A percentile compares a stretch with the other conserved stretches of the same genome.
Conservation (phyloP, 2,797 vertebrate species). For the Euphonia xanthogaster region DNA sequence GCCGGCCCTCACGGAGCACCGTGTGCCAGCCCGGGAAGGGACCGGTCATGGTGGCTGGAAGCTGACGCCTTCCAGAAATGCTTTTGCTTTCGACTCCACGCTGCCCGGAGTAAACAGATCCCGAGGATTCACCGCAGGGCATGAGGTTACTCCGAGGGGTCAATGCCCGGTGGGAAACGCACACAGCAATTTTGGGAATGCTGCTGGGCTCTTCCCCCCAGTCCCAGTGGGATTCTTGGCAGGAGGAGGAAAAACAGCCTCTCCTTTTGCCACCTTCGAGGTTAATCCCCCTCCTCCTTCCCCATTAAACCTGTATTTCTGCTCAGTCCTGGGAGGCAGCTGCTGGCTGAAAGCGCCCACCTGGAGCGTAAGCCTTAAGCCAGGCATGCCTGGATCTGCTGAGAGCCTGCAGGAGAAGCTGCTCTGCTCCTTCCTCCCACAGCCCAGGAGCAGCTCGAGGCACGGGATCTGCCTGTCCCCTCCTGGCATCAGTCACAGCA, state of each 20-base stretch:
- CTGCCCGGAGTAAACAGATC: not conserved
- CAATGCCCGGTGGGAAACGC: fast-evolving
- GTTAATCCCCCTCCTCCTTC: not conserved
- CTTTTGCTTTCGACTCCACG: not conserved
- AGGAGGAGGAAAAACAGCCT: not conserved
- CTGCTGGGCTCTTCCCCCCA: not conserved
- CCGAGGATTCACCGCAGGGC: not conserved
- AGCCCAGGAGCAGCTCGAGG: not conserved
- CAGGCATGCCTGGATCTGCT: constrained; percentile 35
- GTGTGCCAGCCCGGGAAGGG: fast-evolving
- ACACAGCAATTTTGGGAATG: not conserved
- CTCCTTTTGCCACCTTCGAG: not conserved
- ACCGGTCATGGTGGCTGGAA: fast-evolving
- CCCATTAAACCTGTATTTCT: constrained; percentile 39
- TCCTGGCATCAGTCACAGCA: not conserved
- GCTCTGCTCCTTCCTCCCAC: not conserved
- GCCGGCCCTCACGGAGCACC: not conserved
- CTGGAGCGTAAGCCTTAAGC: not conserved
- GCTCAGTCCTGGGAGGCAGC: not conserved
- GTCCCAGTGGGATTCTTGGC: fast-evolving
- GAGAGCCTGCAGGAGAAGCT: not conserved
- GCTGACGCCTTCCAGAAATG: not conserved
- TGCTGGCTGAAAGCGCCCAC: not conserved
- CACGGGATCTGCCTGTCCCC: not conserved
- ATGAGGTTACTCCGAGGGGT: not conserved